A percentile compares a stretch with the other conserved stretches of the same genome.
Evolutionary conservation across 1,140 invertebrate genomes (phyloP).

Genomic region (Hylaeus volcanicus): DNA sequence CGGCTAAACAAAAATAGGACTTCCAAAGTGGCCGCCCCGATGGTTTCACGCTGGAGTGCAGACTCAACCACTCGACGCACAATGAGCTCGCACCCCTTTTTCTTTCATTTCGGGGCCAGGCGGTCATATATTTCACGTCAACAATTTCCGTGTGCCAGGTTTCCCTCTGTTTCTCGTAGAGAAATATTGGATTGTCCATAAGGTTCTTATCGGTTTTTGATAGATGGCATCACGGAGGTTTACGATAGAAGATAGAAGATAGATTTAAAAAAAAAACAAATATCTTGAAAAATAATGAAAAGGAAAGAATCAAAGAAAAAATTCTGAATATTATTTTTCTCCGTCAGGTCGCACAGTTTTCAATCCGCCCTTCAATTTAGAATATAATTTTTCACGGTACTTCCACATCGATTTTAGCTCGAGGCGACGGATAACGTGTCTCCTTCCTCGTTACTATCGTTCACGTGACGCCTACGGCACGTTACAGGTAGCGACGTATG

Average conservation of each 20-base stretch:
- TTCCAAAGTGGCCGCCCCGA: conserved; percentile 17
- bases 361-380: too few relatives aligned
- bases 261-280: too few relatives aligned
- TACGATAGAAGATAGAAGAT: too few relatives aligned
- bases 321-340: too few relatives aligned
- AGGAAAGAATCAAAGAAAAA: too few relatives aligned
- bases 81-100: conserved; percentile 29
- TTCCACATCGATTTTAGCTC: not conserved
- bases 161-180: not conserved
- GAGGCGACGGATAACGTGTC: conserved; percentile 7
- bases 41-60: conserved; percentile 5
- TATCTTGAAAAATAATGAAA: too few relatives aligned
- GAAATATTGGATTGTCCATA: not conserved
- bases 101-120: not conserved
- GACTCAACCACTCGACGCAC: conserved; percentile 29
- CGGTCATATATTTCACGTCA: too few relatives aligned
- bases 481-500: not conserved
- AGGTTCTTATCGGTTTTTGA: too few relatives aligned
- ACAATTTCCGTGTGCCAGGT: not conserved
- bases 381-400: not conserved
- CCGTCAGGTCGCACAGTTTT: too few relatives aligned
- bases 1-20: conserved; percentile 7
- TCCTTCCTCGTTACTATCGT: conserved; percentile 19
- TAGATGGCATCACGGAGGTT: too few relatives aligned
- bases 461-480: not conserved